Evolutionary conservation across 2,888 invertebrate genomes (phyloP), one percentile per base, ranked within the genome.

Genomic region (Scrobipalpa costella): DNA sequence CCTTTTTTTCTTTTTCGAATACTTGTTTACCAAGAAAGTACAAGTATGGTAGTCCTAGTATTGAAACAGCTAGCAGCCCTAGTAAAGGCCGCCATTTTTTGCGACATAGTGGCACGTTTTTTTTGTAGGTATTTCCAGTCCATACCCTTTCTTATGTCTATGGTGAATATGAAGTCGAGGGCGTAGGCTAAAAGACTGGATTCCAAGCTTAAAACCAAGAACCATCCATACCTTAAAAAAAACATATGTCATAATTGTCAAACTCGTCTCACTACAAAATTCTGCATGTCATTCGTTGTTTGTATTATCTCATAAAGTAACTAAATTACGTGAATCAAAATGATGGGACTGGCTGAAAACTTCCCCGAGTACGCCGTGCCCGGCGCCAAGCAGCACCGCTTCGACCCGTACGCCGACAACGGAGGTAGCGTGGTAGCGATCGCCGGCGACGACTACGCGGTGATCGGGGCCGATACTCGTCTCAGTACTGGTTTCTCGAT

Each of bases 391-490:
- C 88, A 92, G 76, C 85, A 82, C 44, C 85, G 85, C 55, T 93
- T 93, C 69, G 92, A 90, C 67, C 92, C 92, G 2, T 92, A 92
- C 72, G 90, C 92, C 9, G 92, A 92, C 71, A 92, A 92, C 73
- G 92, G 92, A 76, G 99, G 99, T 75, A 98, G 98, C 79, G 94
- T 98, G 63, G 96, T 99, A 59, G 99, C 99, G 27, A 96, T 99
- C 74, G 98, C 98, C 80, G 99, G 99, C 27, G 96, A 98, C 52
- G 97, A 99, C 84, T 99, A 96, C 85, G 97, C 96, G 17, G 94
- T 99, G 27, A 96, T 99, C 80, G 99, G 98, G 6, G 97, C 98
- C 0, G 99, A 99, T 81, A 98, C 98, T 0, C 95, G 99, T 71
- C 93, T 99, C 50, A 97, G 97, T 83, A 94, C 96, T 67, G 98